A percentile compares a stretch with the other conserved stretches of the same genome.
Evolutionary conservation across 2,797 vertebrate genomes (phyloP).

Genomic region (Spatula clypeata): DNA sequence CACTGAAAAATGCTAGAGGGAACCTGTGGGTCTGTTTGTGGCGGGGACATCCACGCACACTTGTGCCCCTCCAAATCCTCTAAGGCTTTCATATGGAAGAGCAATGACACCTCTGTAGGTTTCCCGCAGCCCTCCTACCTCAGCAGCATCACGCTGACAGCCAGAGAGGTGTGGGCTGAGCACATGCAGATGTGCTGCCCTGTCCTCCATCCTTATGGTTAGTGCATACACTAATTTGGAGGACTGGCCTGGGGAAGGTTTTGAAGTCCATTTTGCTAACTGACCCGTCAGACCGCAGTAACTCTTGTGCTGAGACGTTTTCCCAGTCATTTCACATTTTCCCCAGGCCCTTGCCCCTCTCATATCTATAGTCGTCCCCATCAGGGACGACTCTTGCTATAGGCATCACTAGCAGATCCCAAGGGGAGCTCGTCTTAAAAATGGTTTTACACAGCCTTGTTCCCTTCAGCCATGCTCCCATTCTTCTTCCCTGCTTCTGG

Average conservation of each 20-base stretch:
- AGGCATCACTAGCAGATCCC: neutral
- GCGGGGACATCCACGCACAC: neutral
- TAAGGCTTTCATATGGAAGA: neutral
- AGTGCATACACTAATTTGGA: neutral
- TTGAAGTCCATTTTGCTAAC: neutral
- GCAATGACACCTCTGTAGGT: neutral
- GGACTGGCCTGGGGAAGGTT: neutral
- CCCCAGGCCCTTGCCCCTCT: neutral
- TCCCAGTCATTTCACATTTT: neutral
- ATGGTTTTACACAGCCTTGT: neutral
- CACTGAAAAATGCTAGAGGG: neutral
- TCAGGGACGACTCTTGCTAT: neutral
- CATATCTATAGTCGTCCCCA: neutral
- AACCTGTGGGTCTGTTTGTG: neutral
- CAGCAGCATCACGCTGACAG: neutral
- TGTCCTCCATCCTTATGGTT: neutral
- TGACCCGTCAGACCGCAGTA: neutral
- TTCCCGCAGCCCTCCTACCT: neutral
- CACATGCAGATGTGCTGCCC: rapidly evolving
- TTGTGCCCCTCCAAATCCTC: neutral
- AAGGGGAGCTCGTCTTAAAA: neutral
- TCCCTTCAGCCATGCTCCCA: rapidly evolving
- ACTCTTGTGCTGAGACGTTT: neutral
- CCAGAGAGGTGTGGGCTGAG: neutral
- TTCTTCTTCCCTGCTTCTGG: neutral